Evolutionary conservation across 2,797 vertebrate species (phyloP).

Genomic region (Pyrocephalus nanus): DNA sequence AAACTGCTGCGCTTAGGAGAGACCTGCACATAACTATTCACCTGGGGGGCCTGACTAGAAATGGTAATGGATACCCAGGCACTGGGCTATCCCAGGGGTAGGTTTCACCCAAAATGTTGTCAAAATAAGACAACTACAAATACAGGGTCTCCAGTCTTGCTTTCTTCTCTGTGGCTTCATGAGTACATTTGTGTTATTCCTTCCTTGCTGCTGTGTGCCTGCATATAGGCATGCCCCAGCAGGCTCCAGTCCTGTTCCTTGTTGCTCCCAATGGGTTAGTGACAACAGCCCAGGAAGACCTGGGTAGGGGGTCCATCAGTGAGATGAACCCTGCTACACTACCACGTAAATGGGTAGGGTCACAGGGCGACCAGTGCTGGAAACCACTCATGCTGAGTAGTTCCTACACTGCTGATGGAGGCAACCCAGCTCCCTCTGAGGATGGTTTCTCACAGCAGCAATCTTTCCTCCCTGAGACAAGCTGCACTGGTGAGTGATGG

Average conservation of each 20-base stretch:
- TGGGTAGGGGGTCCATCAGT: rapidly evolving
- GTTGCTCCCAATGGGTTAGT: rapidly evolving
- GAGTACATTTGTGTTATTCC: background rate
- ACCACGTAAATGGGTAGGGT: rapidly evolving
- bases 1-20: background rate
- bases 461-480: background rate
- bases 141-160: background rate
- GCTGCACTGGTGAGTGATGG: background rate
- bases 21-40: background rate
- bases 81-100: background rate
- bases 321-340: background rate
- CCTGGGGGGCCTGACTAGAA: background rate
- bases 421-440: background rate
- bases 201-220: background rate
- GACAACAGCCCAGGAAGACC: rapidly evolving
- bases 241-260: background rate
- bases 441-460: background rate
- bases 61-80: background rate
- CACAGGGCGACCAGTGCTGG: rapidly evolving
- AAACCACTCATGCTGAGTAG: rapidly evolving
- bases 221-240: background rate
- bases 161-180: background rate
- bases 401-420: background rate
- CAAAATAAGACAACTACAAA: background rate
- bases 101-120: background rate